phyloP scores from a whole-genome alignment of 2,797 vertebrate genomes.

The Diglossa cyanea region DNA sequence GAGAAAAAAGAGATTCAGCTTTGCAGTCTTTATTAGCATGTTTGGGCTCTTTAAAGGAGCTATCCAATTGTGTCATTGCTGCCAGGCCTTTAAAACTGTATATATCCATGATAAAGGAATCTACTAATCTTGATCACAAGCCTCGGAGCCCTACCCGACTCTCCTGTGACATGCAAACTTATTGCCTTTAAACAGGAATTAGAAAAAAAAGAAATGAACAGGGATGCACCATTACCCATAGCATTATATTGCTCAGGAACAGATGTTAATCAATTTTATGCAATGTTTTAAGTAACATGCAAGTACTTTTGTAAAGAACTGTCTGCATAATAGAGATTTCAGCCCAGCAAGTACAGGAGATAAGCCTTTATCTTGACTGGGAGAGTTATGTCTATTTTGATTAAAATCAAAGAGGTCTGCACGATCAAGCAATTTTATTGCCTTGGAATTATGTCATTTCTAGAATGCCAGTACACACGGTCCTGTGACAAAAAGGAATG shows the following conservation, averaged over 20 bases:
- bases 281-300: conserved; percentile 52
- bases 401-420: conserved; percentile 3
- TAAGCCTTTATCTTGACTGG: conserved; percentile 18
- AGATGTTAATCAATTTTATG: conserved; percentile 57
- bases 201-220: neutral
- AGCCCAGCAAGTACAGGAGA: conserved; percentile 11
- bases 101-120: conserved; percentile 57
- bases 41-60: conserved; percentile 50
- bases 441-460: neutral
- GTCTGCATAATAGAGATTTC: conserved; percentile 15
- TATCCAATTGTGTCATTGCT: conserved; percentile 37
- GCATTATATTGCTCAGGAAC: conserved; percentile 3
- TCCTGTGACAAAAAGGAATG: neutral
- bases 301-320: conserved; percentile 19
- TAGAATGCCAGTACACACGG: neutral
- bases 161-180: conserved; percentile 42
- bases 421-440: neutral
- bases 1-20: neutral
- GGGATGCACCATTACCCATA: conserved; percentile 14
- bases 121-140: conserved; percentile 46
- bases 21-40: conserved; percentile 34
- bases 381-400: neutral
- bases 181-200: conserved; percentile 35
- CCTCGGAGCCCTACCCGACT: neutral
- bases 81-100: conserved; percentile 49